Percentiles rank a stretch among this genome's conserved stretches.
These are phyloP conservation scores for Hipparchia semele DNA, from an alignment of 2,888 invertebrate species.

Conservation along the genomic window DNA sequence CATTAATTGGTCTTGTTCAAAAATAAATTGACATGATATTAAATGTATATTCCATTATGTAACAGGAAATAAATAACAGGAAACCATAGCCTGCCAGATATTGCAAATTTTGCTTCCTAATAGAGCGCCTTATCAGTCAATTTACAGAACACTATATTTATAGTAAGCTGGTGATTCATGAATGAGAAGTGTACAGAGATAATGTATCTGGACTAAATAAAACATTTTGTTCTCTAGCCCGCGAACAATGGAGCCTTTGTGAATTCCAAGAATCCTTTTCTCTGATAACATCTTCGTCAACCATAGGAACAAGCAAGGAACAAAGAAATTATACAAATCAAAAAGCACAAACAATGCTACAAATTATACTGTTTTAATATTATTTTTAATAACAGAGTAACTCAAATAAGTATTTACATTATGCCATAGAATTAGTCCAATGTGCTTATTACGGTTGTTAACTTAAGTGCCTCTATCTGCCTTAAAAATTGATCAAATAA, in stretches of 20 bases:
- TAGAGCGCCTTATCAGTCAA: slow-evolving; percentile 49
- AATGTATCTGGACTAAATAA: slow-evolving; percentile 34
- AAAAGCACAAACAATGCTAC: slow-evolving; percentile 77
- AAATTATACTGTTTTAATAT: slow-evolving; percentile 57
- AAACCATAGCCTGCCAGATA: slow-evolving; percentile 35
- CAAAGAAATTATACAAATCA: slow-evolving; percentile 62
- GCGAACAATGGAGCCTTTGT: slow-evolving; percentile 66
- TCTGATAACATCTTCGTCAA: slow-evolving; percentile 56
- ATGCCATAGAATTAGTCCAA: slow-evolving; percentile 58
- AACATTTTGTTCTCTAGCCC: slow-evolving; percentile 41
- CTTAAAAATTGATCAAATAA: slow-evolving; percentile 57
- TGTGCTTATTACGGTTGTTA: slow-evolving; percentile 39
- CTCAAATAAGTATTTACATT: slow-evolving; percentile 56
- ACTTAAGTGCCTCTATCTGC: slow-evolving; percentile 73
- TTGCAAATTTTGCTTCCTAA: slow-evolving; percentile 41
- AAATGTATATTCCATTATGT: slow-evolving; percentile 6
- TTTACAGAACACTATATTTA: slow-evolving; percentile 24
- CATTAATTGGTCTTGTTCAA: neutral
- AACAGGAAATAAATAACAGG: slow-evolving; percentile 47
- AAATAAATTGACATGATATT: neutral
- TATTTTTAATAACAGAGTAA: slow-evolving; percentile 52
- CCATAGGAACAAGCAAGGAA: slow-evolving; percentile 55
- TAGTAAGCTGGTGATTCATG: slow-evolving; percentile 38
- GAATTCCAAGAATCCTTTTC: slow-evolving; percentile 78
- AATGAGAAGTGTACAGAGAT: slow-evolving; percentile 29